phyloP scores from a whole-genome alignment of 1,140 invertebrate species.

The Battus philenor region DNA sequence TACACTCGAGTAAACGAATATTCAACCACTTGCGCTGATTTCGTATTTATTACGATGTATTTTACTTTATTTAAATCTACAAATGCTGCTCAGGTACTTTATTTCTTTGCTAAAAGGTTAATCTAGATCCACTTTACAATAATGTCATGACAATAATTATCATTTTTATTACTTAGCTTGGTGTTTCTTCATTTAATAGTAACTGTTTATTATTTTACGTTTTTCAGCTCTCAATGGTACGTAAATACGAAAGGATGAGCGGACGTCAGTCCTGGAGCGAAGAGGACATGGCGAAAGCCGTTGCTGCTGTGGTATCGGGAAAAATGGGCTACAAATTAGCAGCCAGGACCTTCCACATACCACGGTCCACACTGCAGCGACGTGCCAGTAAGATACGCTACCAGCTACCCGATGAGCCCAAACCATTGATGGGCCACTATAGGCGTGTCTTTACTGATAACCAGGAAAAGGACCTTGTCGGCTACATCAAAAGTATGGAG shows the following conservation, averaged over 20 bases:
- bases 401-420: conserved; percentile 59
- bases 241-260: conserved; percentile 73
- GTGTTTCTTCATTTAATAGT: not conserved
- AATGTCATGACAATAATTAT: not conserved
- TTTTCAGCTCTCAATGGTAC: conserved; percentile 66
- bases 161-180: not conserved
- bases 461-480: conserved; percentile 65
- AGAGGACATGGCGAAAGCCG: conserved; percentile 70
- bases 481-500: conserved; percentile 70
- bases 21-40: not conserved
- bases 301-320: conserved; percentile 67
- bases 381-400: conserved; percentile 65
- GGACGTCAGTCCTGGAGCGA: conserved; percentile 70
- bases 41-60: not conserved
- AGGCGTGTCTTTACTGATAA: conserved; percentile 64
- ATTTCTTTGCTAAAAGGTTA: no score
- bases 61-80: no score
- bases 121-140: not conserved
- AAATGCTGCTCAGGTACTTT: no score
- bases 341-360: conserved; percentile 64
- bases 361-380: conserved; percentile 63
- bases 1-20: not conserved
- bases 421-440: conserved; percentile 64
- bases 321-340: conserved; percentile 73
- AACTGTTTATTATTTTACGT: conserved; percentile 2